Evolutionary conservation across 2,888 invertebrate genomes (phyloP).

Genomic region (Therioaphis trifolii): DNA sequence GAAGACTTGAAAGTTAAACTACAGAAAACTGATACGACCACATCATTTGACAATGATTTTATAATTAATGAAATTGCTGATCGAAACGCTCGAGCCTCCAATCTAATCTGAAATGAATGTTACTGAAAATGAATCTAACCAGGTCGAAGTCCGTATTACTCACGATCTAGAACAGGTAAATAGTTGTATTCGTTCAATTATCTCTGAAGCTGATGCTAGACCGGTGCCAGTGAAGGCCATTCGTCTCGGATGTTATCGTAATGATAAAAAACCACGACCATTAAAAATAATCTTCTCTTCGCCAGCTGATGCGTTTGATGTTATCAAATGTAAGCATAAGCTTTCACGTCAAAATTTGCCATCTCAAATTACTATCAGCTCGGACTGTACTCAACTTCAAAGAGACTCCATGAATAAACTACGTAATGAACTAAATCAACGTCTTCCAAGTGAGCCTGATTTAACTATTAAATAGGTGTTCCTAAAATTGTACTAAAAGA

Average conservation of each 20-base stretch:
- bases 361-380: not conserved
- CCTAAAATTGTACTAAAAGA: too few species aligned
- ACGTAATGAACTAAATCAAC: too few species aligned
- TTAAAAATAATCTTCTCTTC: conserved; percentile 11
- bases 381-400: too few species aligned
- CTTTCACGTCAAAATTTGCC: not conserved
- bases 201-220: too few species aligned
- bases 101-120: conserved; percentile 10
- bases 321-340: not conserved
- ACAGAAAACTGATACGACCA: too few species aligned
- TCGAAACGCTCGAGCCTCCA: not conserved
- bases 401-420: too few species aligned
- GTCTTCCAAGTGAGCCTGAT: too few species aligned
- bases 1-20: too few species aligned
- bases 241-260: too few species aligned
- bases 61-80: not conserved
- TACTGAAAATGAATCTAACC: conserved; percentile 9
- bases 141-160: conserved; percentile 12
- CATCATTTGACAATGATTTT: too few species aligned
- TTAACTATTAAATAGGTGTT: too few species aligned
- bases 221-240: too few species aligned
- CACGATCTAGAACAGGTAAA: conserved; percentile 26
- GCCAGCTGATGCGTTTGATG: not conserved
- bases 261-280: not conserved
- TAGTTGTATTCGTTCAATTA: not conserved